Base-by-base conservation (phyloP, 2,888 invertebrate species). In the Ditula angustiorana region DNA sequence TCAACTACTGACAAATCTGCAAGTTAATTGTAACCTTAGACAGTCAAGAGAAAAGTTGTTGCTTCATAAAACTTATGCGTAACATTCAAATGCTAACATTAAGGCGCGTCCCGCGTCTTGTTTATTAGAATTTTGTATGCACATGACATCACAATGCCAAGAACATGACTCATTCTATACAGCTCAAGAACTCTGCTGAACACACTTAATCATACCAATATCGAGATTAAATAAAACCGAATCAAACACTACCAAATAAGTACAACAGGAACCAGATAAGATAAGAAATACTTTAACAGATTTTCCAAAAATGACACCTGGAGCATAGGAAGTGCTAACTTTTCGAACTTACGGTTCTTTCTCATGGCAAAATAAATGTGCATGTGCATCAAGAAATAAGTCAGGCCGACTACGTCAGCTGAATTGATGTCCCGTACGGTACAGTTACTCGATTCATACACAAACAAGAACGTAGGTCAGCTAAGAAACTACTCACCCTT, bases 121-220 rank as follows among this genome's bases (percentile, higher is more conserved):
- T 83, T 86, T 85, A 85, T 85, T 82, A 81, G 70, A 78, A 82
- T 83, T 79, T 80, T 81, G 69, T 79, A 83, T 83, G 77, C 80
- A 81, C 72, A 87, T 90, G 88, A 88, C 87, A 88, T 86, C 89
- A 91, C 86, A 88, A 82, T 84, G 79, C 79, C 78, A 82, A 80
- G 72, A 79, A 74, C 74, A 78, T 92, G 92, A 91, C 71, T 90
- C 92, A 91, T 83, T 77, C 70, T 76, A 69, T 52, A 46, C 47
- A 30, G 19, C 46, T 47, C 72, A 56, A 61, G 67, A 70, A 69
- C 67, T 76, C 74, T 73, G 67, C 67, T 78, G 71, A 71, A 65
- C 66, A 63, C 71, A 70, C 30, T 56, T 69, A 65, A 13, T 52
- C 58, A 64, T 23, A 37, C 46, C 33, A 53, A 59, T 59, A 64